Percentiles rank a stretch among this genome's conserved stretches.
Conservation (phyloP, 2,888 invertebrate species). For the Seira sanloemensis region DNA sequence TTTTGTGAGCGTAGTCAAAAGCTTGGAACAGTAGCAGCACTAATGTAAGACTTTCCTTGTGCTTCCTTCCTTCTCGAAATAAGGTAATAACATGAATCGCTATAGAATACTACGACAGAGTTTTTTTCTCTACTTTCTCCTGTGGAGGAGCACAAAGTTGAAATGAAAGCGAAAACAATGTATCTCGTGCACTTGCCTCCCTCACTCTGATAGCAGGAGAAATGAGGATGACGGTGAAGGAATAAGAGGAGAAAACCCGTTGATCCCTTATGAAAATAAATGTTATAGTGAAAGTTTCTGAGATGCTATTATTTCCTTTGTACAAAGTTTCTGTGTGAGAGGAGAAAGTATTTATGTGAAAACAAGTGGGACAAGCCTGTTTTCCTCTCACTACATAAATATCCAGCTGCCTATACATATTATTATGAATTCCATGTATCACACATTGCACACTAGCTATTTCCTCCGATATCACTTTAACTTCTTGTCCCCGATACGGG, state of each 20-base stretch:
- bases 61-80: neutral
- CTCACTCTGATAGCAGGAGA: no score
- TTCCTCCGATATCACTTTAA: neutral
- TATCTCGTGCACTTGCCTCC: neutral
- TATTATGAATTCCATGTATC: slow-evolving; percentile 3
- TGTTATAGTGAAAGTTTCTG: neutral
- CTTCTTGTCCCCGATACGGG: no score
- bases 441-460: neutral
- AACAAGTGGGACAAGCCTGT: slow-evolving; percentile 3
- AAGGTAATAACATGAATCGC: no score
- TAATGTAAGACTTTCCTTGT: neutral
- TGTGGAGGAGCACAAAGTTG: no score
- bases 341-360: no score
- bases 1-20: no score
- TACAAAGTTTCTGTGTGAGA: no score
- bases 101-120: no score
- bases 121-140: no score
- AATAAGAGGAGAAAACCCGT: neutral
- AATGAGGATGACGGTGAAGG: neutral
- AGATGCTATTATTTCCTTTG: neutral
- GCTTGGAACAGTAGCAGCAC: neutral
- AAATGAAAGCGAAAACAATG: neutral
- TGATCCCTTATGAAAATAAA: slow-evolving; percentile 19
- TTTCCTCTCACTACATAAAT: neutral
- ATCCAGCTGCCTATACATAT: neutral